Evolutionary conservation across 2,113 vertebrate species (phyloP).

Genomic region (Puntigrus tetrazona): DNA sequence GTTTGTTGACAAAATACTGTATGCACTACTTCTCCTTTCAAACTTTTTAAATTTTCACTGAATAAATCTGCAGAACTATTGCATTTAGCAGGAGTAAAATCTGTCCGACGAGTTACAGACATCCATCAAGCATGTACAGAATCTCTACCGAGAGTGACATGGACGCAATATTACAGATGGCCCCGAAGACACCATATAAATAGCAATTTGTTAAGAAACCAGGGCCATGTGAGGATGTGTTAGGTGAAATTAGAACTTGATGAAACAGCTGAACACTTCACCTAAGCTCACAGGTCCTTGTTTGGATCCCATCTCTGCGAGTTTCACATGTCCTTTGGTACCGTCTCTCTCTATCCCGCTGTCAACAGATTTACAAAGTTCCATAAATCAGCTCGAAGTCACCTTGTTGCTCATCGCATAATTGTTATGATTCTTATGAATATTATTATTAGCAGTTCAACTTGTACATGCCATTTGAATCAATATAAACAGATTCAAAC

Average conservation of each 20-base stretch:
- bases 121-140: background rate
- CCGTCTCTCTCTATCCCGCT: conserved; percentile 44
- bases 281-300: conserved; percentile 62
- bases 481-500: background rate
- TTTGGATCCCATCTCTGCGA: conserved; percentile 55
- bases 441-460: background rate
- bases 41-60: background rate
- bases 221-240: conserved; percentile 67
- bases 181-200: conserved; percentile 58
- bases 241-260: conserved; percentile 69
- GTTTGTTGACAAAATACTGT: background rate
- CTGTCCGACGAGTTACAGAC: background rate
- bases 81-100: background rate
- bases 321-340: conserved; percentile 58
- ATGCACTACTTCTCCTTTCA: background rate
- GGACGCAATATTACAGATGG: conserved; percentile 39
- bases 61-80: background rate
- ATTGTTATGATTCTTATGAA: background rate
- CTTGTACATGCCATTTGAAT: background rate
- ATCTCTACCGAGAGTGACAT: background rate
- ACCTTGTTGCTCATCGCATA: background rate
- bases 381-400: conserved; percentile 12
- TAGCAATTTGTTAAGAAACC: conserved; percentile 60
- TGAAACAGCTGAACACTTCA: conserved; percentile 71
- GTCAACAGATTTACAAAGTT: conserved; percentile 28